Evolutionary conservation across 2,888 invertebrate species (phyloP).

Genomic region (Drosophila emarginata): DNA sequence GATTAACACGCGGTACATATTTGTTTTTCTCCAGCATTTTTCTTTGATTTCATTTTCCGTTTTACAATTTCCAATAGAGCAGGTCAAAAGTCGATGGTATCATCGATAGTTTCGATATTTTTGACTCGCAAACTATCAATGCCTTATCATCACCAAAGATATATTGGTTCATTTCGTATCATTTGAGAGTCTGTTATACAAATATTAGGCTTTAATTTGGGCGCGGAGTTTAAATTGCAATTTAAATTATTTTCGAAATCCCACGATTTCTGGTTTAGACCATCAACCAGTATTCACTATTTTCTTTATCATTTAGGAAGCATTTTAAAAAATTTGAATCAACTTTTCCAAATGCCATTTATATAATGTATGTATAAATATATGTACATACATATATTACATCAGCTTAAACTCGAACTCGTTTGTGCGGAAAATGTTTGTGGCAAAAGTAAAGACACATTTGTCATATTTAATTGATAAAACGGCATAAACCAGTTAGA

Average conservation of each 20-base stretch:
- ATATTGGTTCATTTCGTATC: too few relatives aligned
- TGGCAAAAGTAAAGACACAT: conserved; percentile 21
- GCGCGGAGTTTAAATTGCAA: not conserved
- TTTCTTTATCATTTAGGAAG: conserved; percentile 58
- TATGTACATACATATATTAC: not conserved
- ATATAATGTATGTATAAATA: conserved; percentile 62
- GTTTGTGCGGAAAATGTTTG: conserved; percentile 48
- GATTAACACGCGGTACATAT: conserved; percentile 83
- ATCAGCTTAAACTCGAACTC: conserved; percentile 35
- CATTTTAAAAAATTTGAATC: conserved; percentile 30
- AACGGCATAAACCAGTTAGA: conserved; percentile 62
- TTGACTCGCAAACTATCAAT: not conserved
- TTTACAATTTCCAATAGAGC: not conserved
- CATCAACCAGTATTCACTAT: conserved; percentile 2
- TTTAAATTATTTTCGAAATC: not conserved
- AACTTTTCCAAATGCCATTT: conserved; percentile 38
- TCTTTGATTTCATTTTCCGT: not conserved
- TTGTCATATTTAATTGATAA: conserved; percentile 42
- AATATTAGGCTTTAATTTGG: not conserved
- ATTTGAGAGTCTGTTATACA: too few relatives aligned
- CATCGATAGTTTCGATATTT: not conserved
- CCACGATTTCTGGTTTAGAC: not conserved
- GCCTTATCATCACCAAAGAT: not conserved
- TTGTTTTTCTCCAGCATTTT: conserved; percentile 74
- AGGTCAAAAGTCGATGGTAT: not conserved